Evolutionary conservation across 2,888 invertebrate species (phyloP).

Genomic region (Erebia palarica): DNA sequence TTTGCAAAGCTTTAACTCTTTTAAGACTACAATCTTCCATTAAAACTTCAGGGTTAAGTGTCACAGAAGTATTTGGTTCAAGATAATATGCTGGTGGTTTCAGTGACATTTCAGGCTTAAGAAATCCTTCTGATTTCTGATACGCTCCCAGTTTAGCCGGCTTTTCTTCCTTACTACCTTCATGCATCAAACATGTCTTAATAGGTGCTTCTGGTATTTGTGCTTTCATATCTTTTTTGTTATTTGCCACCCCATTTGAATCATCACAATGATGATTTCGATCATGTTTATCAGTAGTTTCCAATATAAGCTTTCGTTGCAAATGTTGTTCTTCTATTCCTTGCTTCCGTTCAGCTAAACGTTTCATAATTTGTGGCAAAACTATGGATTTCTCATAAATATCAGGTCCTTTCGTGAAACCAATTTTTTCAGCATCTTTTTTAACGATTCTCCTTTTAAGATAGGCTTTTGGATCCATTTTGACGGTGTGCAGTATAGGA

Average conservation of each 20-base stretch:
- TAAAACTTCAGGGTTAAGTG: constrained; percentile 34
- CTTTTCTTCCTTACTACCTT: not conserved
- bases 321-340: constrained; percentile 32
- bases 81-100: not conserved
- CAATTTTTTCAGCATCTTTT: constrained; percentile 36
- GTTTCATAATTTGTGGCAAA: constrained; percentile 51
- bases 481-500: constrained; percentile 40
- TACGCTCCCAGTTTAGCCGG: not conserved
- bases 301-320: constrained; percentile 39
- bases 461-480: constrained; percentile 38
- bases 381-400: constrained; percentile 50
- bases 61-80: constrained; percentile 26
- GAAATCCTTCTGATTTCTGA: not conserved
- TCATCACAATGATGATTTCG: not conserved
- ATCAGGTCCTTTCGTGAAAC: constrained; percentile 50
- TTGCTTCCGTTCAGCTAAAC: constrained; percentile 42
- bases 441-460: constrained; percentile 45
- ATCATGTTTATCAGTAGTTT: constrained; percentile 28
- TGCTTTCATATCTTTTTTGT: not conserved
- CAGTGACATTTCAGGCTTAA: not conserved
- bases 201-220: not conserved
- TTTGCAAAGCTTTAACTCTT: constrained; percentile 42
- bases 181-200: not conserved
- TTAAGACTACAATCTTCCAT: constrained; percentile 52
- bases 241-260: not conserved